These are phyloP conservation scores for Philhelius pedissequus DNA, from an alignment of 2,888 invertebrate species.

Conservation along the genomic window DNA sequence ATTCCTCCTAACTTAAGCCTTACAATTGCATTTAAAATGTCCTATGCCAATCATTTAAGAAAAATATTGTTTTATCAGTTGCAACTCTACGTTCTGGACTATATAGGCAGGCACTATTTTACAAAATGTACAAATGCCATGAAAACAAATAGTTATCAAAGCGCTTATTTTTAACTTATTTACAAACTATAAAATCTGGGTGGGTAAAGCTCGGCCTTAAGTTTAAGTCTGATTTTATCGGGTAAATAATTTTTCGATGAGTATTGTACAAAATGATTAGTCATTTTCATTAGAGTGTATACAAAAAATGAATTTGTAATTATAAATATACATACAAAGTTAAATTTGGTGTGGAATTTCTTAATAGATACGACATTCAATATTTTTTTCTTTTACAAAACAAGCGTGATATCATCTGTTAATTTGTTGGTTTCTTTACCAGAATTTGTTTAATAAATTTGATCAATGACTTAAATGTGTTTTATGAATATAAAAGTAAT, in stretches of 20 bases:
- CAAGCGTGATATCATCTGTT: constrained; percentile 43
- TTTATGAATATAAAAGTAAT: background rate
- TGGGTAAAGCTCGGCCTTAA: background rate
- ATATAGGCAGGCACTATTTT: too few species aligned
- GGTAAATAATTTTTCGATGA: background rate
- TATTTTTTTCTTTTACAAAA: background rate
- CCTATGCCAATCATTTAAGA: too few species aligned
- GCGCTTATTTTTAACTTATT: too few species aligned
- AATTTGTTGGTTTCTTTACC: background rate
- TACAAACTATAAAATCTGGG: background rate
- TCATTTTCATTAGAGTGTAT: background rate
- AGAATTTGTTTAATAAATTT: background rate
- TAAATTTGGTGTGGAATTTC: background rate
- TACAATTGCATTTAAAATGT: too few species aligned
- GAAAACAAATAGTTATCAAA: too few species aligned
- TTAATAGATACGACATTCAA: background rate
- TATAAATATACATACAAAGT: background rate
- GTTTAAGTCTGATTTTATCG: background rate
- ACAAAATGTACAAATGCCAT: too few species aligned
- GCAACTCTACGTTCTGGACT: too few species aligned
- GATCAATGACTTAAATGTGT: background rate
- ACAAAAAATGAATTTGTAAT: background rate
- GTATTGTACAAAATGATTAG: background rate
- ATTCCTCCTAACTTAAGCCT: too few species aligned
- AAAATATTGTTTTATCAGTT: too few species aligned